Percentiles rank a stretch among this genome's conserved stretches.
phyloP scores from a whole-genome alignment of 2,113 vertebrate species.

The Collichthys lucidus region DNA sequence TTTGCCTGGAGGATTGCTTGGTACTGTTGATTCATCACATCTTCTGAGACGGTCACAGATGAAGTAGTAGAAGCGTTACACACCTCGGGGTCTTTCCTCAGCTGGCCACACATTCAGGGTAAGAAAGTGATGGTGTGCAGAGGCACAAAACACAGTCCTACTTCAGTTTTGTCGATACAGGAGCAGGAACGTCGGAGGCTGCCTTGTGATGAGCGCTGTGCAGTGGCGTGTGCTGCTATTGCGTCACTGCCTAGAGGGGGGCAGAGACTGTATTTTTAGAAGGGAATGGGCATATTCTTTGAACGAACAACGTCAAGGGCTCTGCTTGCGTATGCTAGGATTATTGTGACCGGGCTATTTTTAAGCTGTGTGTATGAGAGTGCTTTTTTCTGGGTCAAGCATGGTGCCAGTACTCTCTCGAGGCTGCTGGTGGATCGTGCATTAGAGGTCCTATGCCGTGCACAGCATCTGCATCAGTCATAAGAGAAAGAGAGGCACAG shows the following conservation, averaged over 20 bases:
- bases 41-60: background rate
- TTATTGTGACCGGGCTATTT: slow-evolving; percentile 83
- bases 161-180: slow-evolving; percentile 29
- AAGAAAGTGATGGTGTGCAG: background rate
- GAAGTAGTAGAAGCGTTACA: background rate
- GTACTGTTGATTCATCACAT: background rate
- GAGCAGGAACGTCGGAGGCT: slow-evolving; percentile 49
- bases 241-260: slow-evolving; percentile 71
- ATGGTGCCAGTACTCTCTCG: slow-evolving; percentile 61
- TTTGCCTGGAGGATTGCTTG: background rate
- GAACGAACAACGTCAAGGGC: slow-evolving; percentile 75
- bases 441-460: slow-evolving; percentile 34
- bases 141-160: background rate
- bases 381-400: slow-evolving; percentile 78
- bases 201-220: slow-evolving; percentile 55
- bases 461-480: slow-evolving; percentile 55
- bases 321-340: slow-evolving; percentile 79
- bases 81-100: background rate
- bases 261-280: slow-evolving; percentile 77
- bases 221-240: slow-evolving; percentile 67
- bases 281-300: slow-evolving; percentile 77
- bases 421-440: slow-evolving; percentile 53
- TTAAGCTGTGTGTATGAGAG: slow-evolving; percentile 53
- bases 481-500: slow-evolving; percentile 16
- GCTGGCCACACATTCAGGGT: background rate